Evolutionary conservation across 2,797 vertebrate species (phyloP).

Genomic region (Sylvilagus floridanus): DNA sequence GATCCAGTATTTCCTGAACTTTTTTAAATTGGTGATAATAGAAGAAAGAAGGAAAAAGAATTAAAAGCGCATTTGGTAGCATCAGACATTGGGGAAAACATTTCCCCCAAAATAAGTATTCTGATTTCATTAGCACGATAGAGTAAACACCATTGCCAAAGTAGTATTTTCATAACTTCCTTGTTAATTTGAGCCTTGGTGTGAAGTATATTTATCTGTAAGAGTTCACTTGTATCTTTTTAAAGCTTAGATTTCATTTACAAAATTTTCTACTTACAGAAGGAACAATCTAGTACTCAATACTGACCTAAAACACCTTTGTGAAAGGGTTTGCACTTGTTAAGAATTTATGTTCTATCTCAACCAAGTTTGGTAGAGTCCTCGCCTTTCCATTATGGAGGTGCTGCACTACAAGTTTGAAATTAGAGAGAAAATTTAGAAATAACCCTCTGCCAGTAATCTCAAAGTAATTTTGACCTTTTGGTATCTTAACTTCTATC

Average conservation of each 20-base stretch:
- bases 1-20: conserved; percentile 77
- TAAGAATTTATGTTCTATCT: conserved; percentile 71
- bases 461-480: conserved; percentile 70
- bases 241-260: conserved; percentile 73
- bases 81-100: conserved; percentile 61
- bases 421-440: conserved; percentile 62
- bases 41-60: too few relatives aligned
- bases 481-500: conserved; percentile 63
- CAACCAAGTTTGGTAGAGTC: conserved; percentile 61
- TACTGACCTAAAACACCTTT: conserved; percentile 70
- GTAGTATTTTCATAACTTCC: conserved; percentile 75
- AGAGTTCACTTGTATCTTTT: conserved; percentile 72
- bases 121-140: conserved; percentile 80
- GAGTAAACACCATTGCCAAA: conserved; percentile 77
- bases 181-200: conserved; percentile 64
- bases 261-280: conserved; percentile 74
- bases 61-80: conserved; percentile 60
- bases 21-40: conserved; percentile 73
- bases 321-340: conserved; percentile 80
- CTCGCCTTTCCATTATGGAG: conserved; percentile 65
- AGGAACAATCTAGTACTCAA: conserved; percentile 58
- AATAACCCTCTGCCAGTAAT: conserved; percentile 67
- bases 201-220: conserved; percentile 72
- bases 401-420: conserved; percentile 75
- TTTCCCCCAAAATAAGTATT: conserved; percentile 76